Base-by-base conservation (phyloP, 2,797 vertebrate species). In the Ceyx erithaca region DNA sequence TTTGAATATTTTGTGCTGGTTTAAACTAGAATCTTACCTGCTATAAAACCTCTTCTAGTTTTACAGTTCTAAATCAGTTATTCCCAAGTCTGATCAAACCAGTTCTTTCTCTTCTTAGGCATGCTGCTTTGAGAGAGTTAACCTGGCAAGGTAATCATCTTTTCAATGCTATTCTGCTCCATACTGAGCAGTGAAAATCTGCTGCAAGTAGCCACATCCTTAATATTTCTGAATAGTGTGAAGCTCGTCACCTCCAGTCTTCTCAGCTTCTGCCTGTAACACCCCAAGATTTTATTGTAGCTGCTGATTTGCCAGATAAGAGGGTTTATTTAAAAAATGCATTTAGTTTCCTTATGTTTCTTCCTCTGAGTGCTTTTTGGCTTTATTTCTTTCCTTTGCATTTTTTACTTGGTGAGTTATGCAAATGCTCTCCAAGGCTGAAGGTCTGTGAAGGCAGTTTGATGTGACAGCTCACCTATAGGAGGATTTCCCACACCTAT, bases 401-500 rank as follows among this genome's bases (percentile, higher is more conserved):
- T 57, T 87, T 62, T 4, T 8, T 23, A 71, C 37, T 52, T 81
- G 48, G 33, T 81, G 54, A 84, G 14, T 73, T 91, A 62, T 13
- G 14, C 31, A 89, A 71, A 41, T 68, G 41, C 25, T 84, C 78
- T 80, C 51, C 23, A 78, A 59, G 81, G 84, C 58, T 59, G 21
- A 54, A 90, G 28, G 26, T 52, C 68, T 90, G 37, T 62, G 75
- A 82, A 91, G 73, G 45, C 37, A 58, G 35, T 28, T 92, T 90
- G 43, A 52, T 85, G n/a, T 51, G 77, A 80, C 77, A 71, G 66
- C 6, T 48, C 73, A 20, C 82, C 59, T 79, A 9, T 66, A 77
- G 31, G 17, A 84, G n/a, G 64, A 19, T 81, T 90, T 89, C 91
- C 76, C 84, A 59, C 40, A 57, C 77, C 80, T 80, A 48, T 88